phyloP scores from a whole-genome alignment of 2,888 invertebrate genomes.

The Caenorhabditis sulstoni region DNA sequence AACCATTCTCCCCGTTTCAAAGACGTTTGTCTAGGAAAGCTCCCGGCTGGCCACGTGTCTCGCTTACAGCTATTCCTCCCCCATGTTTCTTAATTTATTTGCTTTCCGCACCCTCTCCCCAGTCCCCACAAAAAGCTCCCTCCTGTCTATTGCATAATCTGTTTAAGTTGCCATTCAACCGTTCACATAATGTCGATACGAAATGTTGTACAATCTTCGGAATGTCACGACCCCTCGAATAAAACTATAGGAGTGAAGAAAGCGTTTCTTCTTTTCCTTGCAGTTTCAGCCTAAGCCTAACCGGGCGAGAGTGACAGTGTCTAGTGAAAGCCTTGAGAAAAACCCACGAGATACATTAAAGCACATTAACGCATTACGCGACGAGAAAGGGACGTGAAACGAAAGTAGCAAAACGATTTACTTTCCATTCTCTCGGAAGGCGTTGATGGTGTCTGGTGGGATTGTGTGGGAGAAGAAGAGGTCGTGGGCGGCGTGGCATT shows the following conservation, averaged over 20 bases:
- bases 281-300: not conserved
- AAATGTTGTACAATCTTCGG: conserved; percentile 5
- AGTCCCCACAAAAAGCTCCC: not conserved
- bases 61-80: conserved; percentile 58
- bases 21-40: conserved; percentile 43
- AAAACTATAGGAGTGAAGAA: conserved; percentile 17
- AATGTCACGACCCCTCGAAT: conserved; percentile 21
- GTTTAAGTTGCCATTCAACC: conserved; percentile 53
- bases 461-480: conserved; percentile 11
- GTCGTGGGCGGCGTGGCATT: conserved; percentile 1
- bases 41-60: conserved; percentile 71
- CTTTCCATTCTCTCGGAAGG: conserved; percentile 32
- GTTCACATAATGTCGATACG: conserved; percentile 47
- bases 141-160: conserved; percentile 61
- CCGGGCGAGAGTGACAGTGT: not conserved
- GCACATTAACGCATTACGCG: conserved; percentile 42
- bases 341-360: conserved; percentile 48
- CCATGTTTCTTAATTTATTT: conserved; percentile 35
- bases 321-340: conserved; percentile 50
- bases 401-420: conserved; percentile 47
- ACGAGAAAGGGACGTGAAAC: conserved; percentile 22
- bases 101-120: not conserved
- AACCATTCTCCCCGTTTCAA: conserved; percentile 43
- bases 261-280: too few species aligned
- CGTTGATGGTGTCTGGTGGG: conserved; percentile 5